These are phyloP conservation scores for Platypus cylindrus DNA, from an alignment of 2,888 invertebrate genomes.

Conservation along the genomic window DNA sequence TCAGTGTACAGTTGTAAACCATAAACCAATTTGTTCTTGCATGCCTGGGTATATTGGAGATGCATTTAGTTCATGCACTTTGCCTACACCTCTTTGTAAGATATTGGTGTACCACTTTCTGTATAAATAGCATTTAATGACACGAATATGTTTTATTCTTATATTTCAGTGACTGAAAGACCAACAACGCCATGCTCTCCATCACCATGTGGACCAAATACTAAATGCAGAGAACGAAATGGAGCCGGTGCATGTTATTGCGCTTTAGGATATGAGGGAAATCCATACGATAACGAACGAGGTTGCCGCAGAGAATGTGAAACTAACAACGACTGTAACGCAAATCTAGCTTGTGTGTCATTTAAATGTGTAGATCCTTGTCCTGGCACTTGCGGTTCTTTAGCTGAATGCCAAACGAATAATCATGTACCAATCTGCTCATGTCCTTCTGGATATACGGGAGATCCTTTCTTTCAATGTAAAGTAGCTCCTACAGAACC, in stretches of 20 bases:
- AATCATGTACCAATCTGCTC: slow-evolving; percentile 68
- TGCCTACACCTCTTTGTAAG: slow-evolving; percentile 31
- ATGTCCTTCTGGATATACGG: slow-evolving; percentile 62
- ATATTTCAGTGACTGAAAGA: slow-evolving; percentile 46
- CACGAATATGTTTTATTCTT: too few species aligned
- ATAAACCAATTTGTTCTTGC: slow-evolving; percentile 69
- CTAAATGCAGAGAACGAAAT: slow-evolving; percentile 70
- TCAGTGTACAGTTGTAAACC: slow-evolving; percentile 72
- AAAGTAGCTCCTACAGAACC: slow-evolving; percentile 43
- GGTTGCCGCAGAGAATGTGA: slow-evolving; percentile 72
- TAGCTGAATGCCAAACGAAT: slow-evolving; percentile 65
- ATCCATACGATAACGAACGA: slow-evolving; percentile 57
- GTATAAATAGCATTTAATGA: slow-evolving; percentile 1
- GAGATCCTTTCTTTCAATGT: slow-evolving; percentile 73
- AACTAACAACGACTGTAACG: slow-evolving; percentile 60
- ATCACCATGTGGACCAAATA: slow-evolving; percentile 75
- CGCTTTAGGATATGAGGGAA: slow-evolving; percentile 64
- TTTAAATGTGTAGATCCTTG: slow-evolving; percentile 80
- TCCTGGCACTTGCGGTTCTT: slow-evolving; percentile 67
- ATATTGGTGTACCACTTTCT: not conserved
- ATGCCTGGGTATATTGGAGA: slow-evolving; percentile 74
- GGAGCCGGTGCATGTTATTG: slow-evolving; percentile 79
- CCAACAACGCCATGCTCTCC: slow-evolving; percentile 67
- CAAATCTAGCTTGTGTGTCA: slow-evolving; percentile 60
- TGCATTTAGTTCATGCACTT: slow-evolving; percentile 45